These are phyloP conservation scores for Drosophila sp. DNA, from an alignment of 1,140 invertebrate genomes.

Conservation along the genomic window DNA sequence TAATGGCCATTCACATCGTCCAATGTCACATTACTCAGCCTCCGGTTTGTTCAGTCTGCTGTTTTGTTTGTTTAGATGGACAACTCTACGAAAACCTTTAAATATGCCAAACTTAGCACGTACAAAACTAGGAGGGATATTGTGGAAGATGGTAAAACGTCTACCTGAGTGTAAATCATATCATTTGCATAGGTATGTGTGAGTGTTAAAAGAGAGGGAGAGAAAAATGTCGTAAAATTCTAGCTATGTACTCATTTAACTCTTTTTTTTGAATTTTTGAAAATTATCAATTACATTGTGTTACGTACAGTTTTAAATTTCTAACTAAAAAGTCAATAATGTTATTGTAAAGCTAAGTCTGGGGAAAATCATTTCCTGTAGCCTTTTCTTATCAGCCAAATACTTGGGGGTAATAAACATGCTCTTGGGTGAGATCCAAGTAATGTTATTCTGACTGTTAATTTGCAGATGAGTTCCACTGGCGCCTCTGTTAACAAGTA, in stretches of 20 bases:
- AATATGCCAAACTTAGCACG: not conserved
- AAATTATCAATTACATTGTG: too few species aligned
- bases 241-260: not conserved
- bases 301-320: too few species aligned
- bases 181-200: constrained; percentile 44
- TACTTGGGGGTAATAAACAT: too few species aligned
- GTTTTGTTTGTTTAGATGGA: constrained; percentile 39
- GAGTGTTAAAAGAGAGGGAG: constrained; percentile 2
- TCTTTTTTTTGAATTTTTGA: not conserved
- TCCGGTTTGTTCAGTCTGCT: constrained; percentile 36
- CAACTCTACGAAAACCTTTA: not conserved
- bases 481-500: not conserved
- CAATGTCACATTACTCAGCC: constrained; percentile 52
- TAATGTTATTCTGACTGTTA: too few species aligned
- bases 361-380: too few species aligned
- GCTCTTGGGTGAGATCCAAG: too few species aligned
- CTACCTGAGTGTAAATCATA: constrained; percentile 33
- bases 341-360: too few species aligned
- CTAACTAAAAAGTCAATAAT: too few species aligned
- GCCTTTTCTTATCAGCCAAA: too few species aligned
- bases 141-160: not conserved
- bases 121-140: not conserved
- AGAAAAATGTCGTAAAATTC: not conserved
- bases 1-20: constrained; percentile 44
- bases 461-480: not conserved